phyloP scores from a whole-genome alignment of 2,888 invertebrate genomes.

The Pyralis farinalis region DNA sequence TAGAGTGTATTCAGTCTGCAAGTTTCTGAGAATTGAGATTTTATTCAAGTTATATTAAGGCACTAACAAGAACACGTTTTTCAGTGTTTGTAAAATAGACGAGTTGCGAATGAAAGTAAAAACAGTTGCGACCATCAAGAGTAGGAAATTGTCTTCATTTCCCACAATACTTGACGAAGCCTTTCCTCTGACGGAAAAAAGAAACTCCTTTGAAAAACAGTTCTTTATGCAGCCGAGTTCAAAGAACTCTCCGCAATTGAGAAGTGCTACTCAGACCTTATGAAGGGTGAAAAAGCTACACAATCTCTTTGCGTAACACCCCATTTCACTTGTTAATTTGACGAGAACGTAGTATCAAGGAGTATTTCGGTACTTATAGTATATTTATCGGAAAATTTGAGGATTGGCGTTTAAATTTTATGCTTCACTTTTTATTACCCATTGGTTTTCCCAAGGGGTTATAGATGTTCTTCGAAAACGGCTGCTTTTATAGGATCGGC shows the following conservation, averaged over 20 bases:
- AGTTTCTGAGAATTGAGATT: too few relatives aligned
- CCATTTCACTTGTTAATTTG: conserved; percentile 13
- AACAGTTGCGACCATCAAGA: conserved; percentile 26
- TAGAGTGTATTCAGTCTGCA: too few relatives aligned
- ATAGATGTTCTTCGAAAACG: too few relatives aligned
- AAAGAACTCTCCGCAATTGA: conserved; percentile 41
- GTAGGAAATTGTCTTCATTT: conserved; percentile 48
- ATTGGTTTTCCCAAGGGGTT: too few relatives aligned
- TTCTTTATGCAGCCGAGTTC: conserved; percentile 42
- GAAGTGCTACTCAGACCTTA: conserved; percentile 27
- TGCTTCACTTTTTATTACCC: too few relatives aligned
- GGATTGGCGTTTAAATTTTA: too few relatives aligned
- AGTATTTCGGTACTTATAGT: too few relatives aligned
- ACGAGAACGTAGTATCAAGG: too few relatives aligned
- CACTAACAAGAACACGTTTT: background rate
- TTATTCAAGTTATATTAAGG: too few relatives aligned
- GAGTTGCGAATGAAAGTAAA: conserved; percentile 25
- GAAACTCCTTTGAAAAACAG: conserved; percentile 31
- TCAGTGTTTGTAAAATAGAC: conserved; percentile 7
- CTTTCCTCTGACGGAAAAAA: conserved; percentile 32
- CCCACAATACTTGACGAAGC: conserved; percentile 35
- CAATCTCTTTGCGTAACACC: conserved; percentile 17
- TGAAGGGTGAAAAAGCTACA: conserved; percentile 32
- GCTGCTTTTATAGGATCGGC: too few relatives aligned
- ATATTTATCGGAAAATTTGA: too few relatives aligned